phyloP scores from a whole-genome alignment of 30 jellyfish, hydroid and myxozoan species.

The Phacellophora camtschatica region DNA sequence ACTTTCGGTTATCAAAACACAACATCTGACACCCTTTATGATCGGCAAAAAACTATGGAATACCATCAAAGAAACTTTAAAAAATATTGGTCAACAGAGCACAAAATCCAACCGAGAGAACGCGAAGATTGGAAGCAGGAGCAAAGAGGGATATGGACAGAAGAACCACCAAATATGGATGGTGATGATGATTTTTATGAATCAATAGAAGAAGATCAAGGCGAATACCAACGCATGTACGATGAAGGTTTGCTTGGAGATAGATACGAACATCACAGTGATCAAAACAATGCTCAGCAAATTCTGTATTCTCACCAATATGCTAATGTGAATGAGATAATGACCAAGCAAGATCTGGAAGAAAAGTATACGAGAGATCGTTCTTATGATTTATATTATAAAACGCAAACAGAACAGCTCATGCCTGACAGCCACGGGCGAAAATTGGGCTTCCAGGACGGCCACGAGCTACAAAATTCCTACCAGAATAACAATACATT shows the following conservation, averaged over 20 bases:
- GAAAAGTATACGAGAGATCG: neutral
- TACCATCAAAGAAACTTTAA: no score
- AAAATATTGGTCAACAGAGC: no score
- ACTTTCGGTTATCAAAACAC: no score
- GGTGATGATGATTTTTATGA: constrained; percentile 14
- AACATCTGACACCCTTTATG: no score
- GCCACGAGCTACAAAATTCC: neutral
- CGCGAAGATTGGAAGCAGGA: neutral
- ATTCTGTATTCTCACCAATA: neutral
- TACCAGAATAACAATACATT: neutral
- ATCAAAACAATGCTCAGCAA: neutral
- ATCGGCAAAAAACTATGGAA: no score
- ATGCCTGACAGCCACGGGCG: neutral
- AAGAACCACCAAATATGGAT: neutral
- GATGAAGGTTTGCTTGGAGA: no score
- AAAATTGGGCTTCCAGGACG: no score
- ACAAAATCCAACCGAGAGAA: neutral
- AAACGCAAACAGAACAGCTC: neutral
- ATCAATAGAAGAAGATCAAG: constrained; percentile 13
- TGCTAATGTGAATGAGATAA: neutral
- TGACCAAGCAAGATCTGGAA: neutral
- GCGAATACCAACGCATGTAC: neutral
- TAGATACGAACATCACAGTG: neutral
- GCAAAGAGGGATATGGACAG: constrained; percentile 41
- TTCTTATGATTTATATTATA: neutral